Evolutionary conservation across 2,113 vertebrate species (phyloP).

Genomic region (Trematocara stigmaticum): DNA sequence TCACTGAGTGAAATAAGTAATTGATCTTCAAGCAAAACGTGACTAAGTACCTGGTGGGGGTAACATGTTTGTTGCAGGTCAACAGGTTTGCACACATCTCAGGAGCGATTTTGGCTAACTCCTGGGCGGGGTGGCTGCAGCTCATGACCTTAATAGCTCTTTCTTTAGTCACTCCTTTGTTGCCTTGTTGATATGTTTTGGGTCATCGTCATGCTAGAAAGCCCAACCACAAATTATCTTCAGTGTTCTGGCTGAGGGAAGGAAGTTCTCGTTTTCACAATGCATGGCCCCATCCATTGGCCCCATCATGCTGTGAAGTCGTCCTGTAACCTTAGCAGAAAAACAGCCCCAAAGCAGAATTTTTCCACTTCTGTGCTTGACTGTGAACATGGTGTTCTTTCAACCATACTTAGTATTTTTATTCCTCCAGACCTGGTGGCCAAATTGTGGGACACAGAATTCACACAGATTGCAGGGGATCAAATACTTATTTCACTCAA

Average conservation of each 20-base stretch:
- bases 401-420: not conserved
- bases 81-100: not conserved
- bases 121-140: not conserved
- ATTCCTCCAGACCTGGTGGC: not conserved
- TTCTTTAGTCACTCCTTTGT: not conserved
- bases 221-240: not conserved
- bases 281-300: not conserved
- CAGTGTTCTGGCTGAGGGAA: not conserved
- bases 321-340: not conserved
- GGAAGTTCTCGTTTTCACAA: not conserved
- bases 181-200: not conserved
- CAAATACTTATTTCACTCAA: not conserved
- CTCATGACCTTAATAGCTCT: not conserved
- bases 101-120: not conserved
- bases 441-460: not conserved
- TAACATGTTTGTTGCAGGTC: not conserved
- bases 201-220: not conserved
- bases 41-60: not conserved
- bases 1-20: not conserved
- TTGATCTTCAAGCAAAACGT: not conserved
- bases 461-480: not conserved
- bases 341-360: not conserved
- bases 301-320: not conserved
- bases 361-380: not conserved
- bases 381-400: not conserved